Conservation (phyloP, 2,888 invertebrate species). For the Lypha dubia region DNA sequence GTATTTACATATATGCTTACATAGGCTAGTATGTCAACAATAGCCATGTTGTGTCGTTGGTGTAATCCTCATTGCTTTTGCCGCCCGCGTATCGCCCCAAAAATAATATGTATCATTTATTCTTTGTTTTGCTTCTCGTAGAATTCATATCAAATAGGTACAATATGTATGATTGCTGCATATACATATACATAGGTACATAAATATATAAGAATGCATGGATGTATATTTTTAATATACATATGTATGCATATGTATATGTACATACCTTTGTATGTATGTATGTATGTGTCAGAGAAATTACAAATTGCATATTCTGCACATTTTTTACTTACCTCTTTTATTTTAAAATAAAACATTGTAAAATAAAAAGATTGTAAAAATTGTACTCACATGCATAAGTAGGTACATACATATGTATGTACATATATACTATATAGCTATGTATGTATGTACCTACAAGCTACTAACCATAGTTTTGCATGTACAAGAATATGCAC, state of each 20-base stretch:
- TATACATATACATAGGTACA: not conserved
- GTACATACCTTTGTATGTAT: not conserved
- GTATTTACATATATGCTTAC: not conserved
- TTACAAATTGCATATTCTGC: slow-evolving; percentile 38
- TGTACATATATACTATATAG: not conserved
- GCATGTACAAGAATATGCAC: no score
- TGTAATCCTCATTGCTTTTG: slow-evolving; percentile 43
- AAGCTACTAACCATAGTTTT: no score
- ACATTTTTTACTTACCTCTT: slow-evolving; percentile 1
- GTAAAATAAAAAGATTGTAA: slow-evolving; percentile 7
- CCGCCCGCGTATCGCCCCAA: slow-evolving; percentile 45
- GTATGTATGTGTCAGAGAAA: slow-evolving; percentile 44
- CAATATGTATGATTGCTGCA: not conserved
- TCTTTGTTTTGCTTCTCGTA: slow-evolving; percentile 36
- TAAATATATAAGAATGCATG: slow-evolving; percentile 26
- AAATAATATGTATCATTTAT: slow-evolving; percentile 32
- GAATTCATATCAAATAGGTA: slow-evolving; percentile 34
- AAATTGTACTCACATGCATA: not conserved
- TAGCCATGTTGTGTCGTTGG: slow-evolving; percentile 59
- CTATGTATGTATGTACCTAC: not conserved
- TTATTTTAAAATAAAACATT: slow-evolving; percentile 8
- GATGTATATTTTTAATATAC: no score
- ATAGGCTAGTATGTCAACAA: slow-evolving; percentile 56
- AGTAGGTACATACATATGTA: not conserved
- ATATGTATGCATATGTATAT: slow-evolving; percentile 6